These are phyloP conservation scores for Meloidogyne chitwoodi DNA, from an alignment of 1,140 invertebrate species.

Conservation along the genomic window DNA sequence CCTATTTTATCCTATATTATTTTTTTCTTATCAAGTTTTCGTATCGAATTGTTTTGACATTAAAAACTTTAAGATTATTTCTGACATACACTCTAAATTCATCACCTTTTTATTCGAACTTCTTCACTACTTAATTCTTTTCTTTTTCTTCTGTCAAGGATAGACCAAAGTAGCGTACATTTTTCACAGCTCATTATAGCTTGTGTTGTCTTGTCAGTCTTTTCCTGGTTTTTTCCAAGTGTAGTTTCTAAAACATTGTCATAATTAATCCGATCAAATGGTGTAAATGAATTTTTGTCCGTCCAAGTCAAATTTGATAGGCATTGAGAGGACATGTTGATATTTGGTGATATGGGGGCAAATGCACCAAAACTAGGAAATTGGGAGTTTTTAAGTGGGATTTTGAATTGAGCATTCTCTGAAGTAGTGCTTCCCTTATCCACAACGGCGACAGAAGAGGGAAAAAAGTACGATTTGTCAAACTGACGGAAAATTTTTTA, in stretches of 20 bases:
- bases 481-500: neutral
- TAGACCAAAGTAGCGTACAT: slow-evolving; percentile 13
- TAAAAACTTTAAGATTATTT: no score
- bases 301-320: neutral
- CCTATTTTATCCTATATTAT: neutral
- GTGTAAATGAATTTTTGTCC: neutral
- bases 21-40: no score
- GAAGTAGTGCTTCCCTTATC: neutral
- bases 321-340: neutral
- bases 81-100: neutral
- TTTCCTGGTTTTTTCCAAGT: neutral
- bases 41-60: no score
- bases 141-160: slow-evolving; percentile 7
- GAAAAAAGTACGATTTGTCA: neutral
- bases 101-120: neutral
- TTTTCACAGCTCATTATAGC: slow-evolving; percentile 6
- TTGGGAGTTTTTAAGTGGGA: neutral
- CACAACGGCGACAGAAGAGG: neutral
- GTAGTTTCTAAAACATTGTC: neutral
- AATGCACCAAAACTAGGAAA: neutral
- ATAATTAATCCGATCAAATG: neutral
- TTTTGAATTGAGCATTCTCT: neutral
- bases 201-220: slow-evolving; percentile 4
- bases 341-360: neutral
- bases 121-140: slow-evolving; percentile 14